Evolutionary conservation across 2,113 vertebrate species (phyloP).

Genomic region (Ceuthmochares aereus): DNA sequence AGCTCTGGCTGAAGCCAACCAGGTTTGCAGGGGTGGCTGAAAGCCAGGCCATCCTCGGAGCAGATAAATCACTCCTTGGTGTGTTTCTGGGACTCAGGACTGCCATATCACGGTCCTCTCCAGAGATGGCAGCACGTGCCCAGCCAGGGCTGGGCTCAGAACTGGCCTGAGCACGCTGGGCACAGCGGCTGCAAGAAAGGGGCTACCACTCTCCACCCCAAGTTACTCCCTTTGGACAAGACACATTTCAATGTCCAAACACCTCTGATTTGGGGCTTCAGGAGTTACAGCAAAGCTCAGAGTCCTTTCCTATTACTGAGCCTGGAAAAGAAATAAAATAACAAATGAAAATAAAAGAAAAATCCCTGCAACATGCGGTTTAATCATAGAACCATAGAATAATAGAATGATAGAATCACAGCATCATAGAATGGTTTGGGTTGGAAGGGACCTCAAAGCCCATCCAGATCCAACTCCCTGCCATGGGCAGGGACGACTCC

Average conservation of each 20-base stretch:
- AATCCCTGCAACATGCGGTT: accelerated
- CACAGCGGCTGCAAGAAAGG: accelerated
- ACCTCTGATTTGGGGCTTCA: accelerated
- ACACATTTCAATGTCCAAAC: accelerated
- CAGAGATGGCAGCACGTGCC: conserved; percentile 55
- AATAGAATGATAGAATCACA: no score
- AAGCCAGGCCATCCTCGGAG: accelerated
- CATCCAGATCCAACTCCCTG: no score
- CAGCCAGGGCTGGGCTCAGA: neutral
- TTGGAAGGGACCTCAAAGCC: no score
- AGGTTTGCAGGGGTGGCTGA: accelerated
- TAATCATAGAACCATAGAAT: no score
- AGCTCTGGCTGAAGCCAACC: neutral
- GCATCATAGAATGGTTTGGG: no score
- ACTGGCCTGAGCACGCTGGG: accelerated
- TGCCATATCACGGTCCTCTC: neutral
- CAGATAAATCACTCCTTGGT: neutral
- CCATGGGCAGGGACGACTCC: no score
- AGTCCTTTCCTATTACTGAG: neutral
- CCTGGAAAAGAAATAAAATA: accelerated
- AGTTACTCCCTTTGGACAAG: neutral
- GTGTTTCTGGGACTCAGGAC: neutral
- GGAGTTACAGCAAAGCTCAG: neutral
- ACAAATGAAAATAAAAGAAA: accelerated
- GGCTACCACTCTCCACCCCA: neutral